Conservation (phyloP, 2,888 invertebrate species). For the Pasiphila rectangulata region DNA sequence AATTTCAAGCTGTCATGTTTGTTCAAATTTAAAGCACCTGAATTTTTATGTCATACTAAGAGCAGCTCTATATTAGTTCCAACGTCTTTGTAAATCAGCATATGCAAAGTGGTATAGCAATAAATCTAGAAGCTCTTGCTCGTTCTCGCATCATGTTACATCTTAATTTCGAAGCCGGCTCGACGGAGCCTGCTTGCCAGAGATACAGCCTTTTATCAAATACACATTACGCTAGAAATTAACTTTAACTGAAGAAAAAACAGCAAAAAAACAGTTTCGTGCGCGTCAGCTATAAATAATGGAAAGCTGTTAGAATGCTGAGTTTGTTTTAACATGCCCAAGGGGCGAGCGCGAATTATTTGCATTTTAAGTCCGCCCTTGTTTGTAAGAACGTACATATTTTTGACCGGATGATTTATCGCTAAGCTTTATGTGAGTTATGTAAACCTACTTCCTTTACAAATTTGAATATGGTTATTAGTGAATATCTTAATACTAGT, state of each 20-base stretch:
- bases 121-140: constrained; percentile 81
- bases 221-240: constrained; percentile 78
- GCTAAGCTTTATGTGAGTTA: constrained; percentile 26
- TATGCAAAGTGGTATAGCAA: constrained; percentile 82
- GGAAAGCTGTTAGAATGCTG: constrained; percentile 72
- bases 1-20: background rate
- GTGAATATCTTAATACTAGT: background rate
- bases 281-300: constrained; percentile 72
- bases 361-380: constrained; percentile 70
- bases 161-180: constrained; percentile 81
- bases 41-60: constrained; percentile 43
- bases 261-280: constrained; percentile 55
- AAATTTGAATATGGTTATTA: constrained; percentile 6
- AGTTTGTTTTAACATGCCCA: constrained; percentile 75
- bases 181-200: constrained; percentile 75
- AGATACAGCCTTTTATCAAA: constrained; percentile 81
- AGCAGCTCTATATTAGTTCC: constrained; percentile 51
- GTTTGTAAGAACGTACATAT: constrained; percentile 58
- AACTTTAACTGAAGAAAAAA: constrained; percentile 69
- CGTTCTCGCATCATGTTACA: constrained; percentile 83
- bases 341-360: constrained; percentile 70
- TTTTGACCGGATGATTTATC: constrained; percentile 53
- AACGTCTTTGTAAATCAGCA: constrained; percentile 81
- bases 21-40: constrained; percentile 35
- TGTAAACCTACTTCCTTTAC: constrained; percentile 7